Percentiles rank a stretch among this genome's conserved stretches.
Conservation (phyloP, 2,888 invertebrate genomes). For the Heteromurus nitidus region DNA sequence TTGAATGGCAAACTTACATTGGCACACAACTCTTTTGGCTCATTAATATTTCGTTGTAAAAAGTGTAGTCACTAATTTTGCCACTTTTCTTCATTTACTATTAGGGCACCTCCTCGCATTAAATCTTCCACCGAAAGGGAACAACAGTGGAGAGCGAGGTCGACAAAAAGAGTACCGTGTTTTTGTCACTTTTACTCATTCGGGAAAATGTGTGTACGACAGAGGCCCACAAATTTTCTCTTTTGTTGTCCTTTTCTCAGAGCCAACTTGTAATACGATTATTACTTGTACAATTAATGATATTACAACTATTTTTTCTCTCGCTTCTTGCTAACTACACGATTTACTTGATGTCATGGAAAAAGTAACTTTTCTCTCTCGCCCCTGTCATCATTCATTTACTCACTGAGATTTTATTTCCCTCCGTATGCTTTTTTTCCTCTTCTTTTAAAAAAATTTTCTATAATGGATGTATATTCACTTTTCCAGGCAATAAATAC, state of each 20-base stretch:
- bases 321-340: not conserved
- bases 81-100: slow-evolving; percentile 51
- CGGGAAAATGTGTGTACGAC: not conserved
- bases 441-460: not conserved
- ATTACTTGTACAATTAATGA: slow-evolving; percentile 62
- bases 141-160: slow-evolving; percentile 16
- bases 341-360: not conserved
- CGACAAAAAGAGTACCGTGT: no score
- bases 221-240: slow-evolving; percentile 3
- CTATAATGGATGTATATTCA: not conserved
- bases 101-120: no score
- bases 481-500: slow-evolving; percentile 12
- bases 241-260: slow-evolving; percentile 14
- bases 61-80: not conserved
- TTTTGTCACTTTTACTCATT: not conserved
- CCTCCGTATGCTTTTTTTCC: not conserved
- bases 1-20: no score
- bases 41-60: slow-evolving; percentile 5
- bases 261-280: slow-evolving; percentile 11
- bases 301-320: slow-evolving; percentile 15
- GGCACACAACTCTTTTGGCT: slow-evolving; percentile 24
- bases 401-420: not conserved
- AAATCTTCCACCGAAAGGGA: no score
- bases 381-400: slow-evolving; percentile 5
- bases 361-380: not conserved